Conservation (phyloP, 2,888 invertebrate genomes). For the Volucella inflata region DNA sequence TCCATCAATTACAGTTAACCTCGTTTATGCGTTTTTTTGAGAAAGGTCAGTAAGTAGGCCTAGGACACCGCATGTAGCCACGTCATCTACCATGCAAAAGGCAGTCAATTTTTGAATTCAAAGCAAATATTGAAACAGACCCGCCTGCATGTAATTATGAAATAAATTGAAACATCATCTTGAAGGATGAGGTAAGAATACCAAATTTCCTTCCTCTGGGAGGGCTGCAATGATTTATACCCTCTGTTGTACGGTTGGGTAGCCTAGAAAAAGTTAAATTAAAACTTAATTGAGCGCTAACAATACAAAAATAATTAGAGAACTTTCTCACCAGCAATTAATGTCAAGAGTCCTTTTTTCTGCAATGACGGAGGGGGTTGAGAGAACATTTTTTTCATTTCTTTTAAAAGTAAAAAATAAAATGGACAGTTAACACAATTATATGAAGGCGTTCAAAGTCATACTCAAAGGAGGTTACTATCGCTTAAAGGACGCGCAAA, state of each 20-base stretch:
- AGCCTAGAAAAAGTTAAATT: constrained; percentile 45
- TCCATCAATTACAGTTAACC: too few relatives aligned
- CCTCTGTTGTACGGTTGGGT: constrained; percentile 6
- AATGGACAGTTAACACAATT: too few relatives aligned
- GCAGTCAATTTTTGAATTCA: background rate
- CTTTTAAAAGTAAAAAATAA: too few relatives aligned
- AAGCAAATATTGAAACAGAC: constrained; percentile 24
- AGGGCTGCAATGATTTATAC: constrained; percentile 17
- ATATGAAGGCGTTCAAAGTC: too few relatives aligned
- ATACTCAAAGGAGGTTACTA: too few relatives aligned
- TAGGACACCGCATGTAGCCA: too few relatives aligned
- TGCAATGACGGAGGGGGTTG: background rate
- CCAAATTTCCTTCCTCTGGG: background rate
- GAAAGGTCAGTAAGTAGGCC: too few relatives aligned
- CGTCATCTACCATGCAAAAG: too few relatives aligned
- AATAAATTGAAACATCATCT: constrained; percentile 10
- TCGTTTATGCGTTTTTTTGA: too few relatives aligned
- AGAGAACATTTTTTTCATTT: background rate
- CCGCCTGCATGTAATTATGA: constrained; percentile 34
- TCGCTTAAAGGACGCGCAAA: too few relatives aligned
- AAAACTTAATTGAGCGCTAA: constrained; percentile 53
- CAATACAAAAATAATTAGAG: constrained; percentile 43
- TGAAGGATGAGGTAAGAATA: background rate
- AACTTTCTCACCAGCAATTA: constrained; percentile 42
- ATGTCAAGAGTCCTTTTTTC: constrained; percentile 22